A percentile compares a stretch with the other conserved stretches of the same genome.
phyloP scores from a whole-genome alignment of 2,888 invertebrate species.

The Zeuzera pyrina region DNA sequence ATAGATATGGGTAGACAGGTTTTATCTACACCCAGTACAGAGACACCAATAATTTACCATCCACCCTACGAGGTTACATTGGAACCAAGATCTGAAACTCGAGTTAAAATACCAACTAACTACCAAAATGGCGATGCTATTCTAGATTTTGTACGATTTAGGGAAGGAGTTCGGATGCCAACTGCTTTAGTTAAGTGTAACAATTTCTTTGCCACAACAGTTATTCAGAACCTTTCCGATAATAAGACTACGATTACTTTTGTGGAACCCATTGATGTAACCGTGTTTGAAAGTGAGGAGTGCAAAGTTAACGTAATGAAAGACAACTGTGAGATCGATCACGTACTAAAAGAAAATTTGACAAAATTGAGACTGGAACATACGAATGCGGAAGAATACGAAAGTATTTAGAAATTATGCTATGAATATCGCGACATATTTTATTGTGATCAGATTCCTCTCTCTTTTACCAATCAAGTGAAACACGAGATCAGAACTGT shows the following conservation, averaged over 20 bases:
- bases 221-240: slow-evolving; percentile 8
- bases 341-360: background rate
- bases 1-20: background rate
- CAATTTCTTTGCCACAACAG: slow-evolving; percentile 9
- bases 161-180: slow-evolving; percentile 10
- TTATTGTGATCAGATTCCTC: no score
- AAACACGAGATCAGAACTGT: no score
- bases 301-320: no score
- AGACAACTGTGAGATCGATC: background rate
- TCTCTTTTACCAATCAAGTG: no score
- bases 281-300: background rate
- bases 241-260: background rate
- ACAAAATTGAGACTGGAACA: slow-evolving; percentile 9
- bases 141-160: slow-evolving; percentile 9
- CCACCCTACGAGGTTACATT: background rate
- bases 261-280: background rate
- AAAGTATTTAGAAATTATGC: no score
- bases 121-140: slow-evolving; percentile 8
- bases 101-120: background rate
- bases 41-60: background rate
- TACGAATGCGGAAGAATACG: no score
- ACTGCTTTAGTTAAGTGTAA: slow-evolving; percentile 9
- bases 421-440: slow-evolving; percentile 8
- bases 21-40: background rate
- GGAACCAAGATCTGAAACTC: background rate